Base-by-base conservation (phyloP, 2,888 invertebrate genomes). In the Lochmaea crataegi region DNA sequence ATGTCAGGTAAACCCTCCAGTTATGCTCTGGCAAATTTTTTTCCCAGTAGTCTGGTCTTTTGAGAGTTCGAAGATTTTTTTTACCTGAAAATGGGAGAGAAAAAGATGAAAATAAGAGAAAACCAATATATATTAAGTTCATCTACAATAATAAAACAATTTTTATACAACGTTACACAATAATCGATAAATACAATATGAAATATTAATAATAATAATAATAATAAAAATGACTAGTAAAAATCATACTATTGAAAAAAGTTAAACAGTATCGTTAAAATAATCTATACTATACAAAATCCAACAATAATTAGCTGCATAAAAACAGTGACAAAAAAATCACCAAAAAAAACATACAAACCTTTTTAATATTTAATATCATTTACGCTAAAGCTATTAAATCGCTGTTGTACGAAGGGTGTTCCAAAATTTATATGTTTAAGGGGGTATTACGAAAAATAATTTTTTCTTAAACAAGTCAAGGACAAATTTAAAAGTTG, bases 141-240 rank as follows among this genome's bases (percentile, higher is more conserved):
- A 75, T 80, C 84, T 82, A 83, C 82, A 81, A 82, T 83, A 82
- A 83, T 84, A 84, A 86, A 86, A 85, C 85, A 85, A 85, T 81
- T 76, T 85, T 84, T 86, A 83, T 85, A 85, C 84, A 85, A 82
- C 81, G 82, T 84, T 85, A 85, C 81, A 84, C 80, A 83, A 82
- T 61, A 26, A 77, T 80, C 63, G 80, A 82, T 82, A 83, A 83
- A 83, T 81, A 82, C 77, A 80, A 41, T 83, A 80, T 83, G 80
- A 80, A 61, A 80, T 82, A 81, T 64, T 48, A 60, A 45, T 69
- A 69, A 69, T 68, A 68, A 56, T 48, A 65, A 68, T 65, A 42
- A 82, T 81, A 83, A 83, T 84, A 83, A 84, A 86, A 86, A 86
- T 86, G 86, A 86, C 86, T 86, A 86, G 86, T 85, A 84, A 84